Evolutionary conservation across 2,797 vertebrate genomes (phyloP).

Genomic region (Siniperca obscura): DNA sequence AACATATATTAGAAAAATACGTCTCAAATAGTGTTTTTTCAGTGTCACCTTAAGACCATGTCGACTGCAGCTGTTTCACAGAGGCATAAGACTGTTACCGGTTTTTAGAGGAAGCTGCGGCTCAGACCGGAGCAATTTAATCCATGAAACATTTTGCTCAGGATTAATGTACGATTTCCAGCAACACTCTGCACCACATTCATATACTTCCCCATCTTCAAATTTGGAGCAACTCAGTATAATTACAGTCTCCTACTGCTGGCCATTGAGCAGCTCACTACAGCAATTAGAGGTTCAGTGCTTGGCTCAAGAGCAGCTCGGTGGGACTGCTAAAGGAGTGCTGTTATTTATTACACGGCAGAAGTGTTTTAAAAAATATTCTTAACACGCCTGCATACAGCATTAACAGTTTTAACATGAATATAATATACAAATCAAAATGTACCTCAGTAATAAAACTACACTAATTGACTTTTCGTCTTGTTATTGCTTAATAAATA

Average conservation of each 20-base stretch:
- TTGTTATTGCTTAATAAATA: background rate
- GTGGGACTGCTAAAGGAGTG: background rate
- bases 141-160: conserved; percentile 32
- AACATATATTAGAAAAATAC: background rate
- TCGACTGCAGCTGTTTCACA: conserved; percentile 4
- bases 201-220: conserved; percentile 21
- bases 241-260: conserved; percentile 37
- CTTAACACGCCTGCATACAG: background rate
- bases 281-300: conserved; percentile 20
- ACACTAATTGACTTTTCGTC: background rate
- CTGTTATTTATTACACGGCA: conserved; percentile 2
- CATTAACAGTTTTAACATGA: background rate
- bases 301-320: conserved; percentile 33
- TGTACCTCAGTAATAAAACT: background rate
- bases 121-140: conserved; percentile 34
- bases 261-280: conserved; percentile 21
- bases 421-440: background rate
- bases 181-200: conserved; percentile 29
- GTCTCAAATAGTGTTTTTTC: background rate
- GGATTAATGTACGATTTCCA: conserved; percentile 38
- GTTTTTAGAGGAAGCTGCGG: conserved; percentile 16
- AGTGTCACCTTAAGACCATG: background rate
- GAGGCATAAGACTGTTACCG: background rate
- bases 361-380: background rate
- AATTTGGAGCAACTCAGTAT: conserved; percentile 22